phyloP scores from a whole-genome alignment of 2,113 vertebrate species.

The Alouatta palliata region DNA sequence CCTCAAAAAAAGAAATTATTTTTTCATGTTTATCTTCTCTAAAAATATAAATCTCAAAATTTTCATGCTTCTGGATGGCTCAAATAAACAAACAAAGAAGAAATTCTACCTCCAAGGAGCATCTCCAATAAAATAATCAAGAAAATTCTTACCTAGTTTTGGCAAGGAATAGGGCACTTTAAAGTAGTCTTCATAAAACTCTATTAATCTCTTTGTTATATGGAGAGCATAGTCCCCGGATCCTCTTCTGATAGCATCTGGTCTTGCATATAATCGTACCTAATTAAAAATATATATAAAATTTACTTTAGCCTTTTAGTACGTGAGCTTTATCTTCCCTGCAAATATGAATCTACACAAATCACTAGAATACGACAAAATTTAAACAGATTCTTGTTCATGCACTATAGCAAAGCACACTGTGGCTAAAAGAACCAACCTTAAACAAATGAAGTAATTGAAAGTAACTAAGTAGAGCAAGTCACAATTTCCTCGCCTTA shows the following conservation, averaged over 20 bases:
- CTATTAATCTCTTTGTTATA: constrained; percentile 96
- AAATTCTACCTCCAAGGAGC: constrained; percentile 35
- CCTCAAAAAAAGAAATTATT: constrained; percentile 49
- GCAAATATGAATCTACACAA: constrained; percentile 61
- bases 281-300: constrained; percentile 81
- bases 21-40: constrained; percentile 41
- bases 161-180: constrained; percentile 98
- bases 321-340: constrained; percentile 42
- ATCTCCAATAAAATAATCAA: constrained; percentile 57
- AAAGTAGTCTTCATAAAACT: constrained; percentile 99
- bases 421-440: constrained; percentile 59
- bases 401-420: constrained; percentile 20
- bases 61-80: background rate
- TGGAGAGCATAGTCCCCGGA: constrained; percentile 97
- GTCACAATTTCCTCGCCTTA: constrained; percentile 60
- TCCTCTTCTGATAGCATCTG: constrained; percentile 95
- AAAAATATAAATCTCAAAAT: constrained; percentile 54
- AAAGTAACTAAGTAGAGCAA: constrained; percentile 73
- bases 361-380: constrained; percentile 26
- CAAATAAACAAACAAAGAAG: constrained; percentile 29
- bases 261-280: constrained; percentile 96
- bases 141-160: constrained; percentile 94
- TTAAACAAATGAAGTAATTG: constrained; percentile 72
- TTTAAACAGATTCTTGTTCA: background rate
- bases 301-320: constrained; percentile 70